Evolutionary conservation across 1,140 invertebrate genomes (phyloP).

Genomic region (Ceratitis capitata): DNA sequence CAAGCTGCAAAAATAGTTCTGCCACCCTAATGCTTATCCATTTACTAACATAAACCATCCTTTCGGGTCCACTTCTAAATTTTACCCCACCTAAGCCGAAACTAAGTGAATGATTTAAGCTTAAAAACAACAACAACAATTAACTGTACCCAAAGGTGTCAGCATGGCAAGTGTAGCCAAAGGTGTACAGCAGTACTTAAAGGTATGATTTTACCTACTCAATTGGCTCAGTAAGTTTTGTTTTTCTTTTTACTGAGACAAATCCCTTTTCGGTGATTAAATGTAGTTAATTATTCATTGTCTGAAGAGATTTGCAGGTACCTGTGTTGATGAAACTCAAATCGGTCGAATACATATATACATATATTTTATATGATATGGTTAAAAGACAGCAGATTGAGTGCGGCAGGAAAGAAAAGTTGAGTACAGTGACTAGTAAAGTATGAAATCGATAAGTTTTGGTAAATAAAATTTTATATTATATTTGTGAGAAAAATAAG

Average conservation of each 20-base stretch:
- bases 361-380: too few species aligned
- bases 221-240: neutral
- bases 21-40: too few species aligned
- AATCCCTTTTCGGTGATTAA: neutral
- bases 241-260: neutral
- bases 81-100: too few species aligned
- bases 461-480: too few species aligned
- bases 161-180: neutral
- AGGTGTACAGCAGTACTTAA: too few species aligned
- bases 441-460: too few species aligned
- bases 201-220: neutral
- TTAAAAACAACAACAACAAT: neutral
- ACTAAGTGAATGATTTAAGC: neutral
- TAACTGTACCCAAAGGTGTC: neutral
- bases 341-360: neutral
- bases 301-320: neutral
- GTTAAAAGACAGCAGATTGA: too few species aligned
- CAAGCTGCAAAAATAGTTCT: too few species aligned
- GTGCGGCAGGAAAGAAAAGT: too few species aligned
- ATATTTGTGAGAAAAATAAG: too few species aligned
- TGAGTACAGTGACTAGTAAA: too few species aligned
- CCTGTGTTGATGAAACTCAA: neutral
- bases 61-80: neutral
- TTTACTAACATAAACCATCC: too few species aligned
- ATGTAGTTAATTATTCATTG: constrained; percentile 13